Evolutionary conservation across 2,888 invertebrate species (phyloP), one percentile per base, ranked within the genome.

Genomic region (Lasioglossum leucozonium): DNA sequence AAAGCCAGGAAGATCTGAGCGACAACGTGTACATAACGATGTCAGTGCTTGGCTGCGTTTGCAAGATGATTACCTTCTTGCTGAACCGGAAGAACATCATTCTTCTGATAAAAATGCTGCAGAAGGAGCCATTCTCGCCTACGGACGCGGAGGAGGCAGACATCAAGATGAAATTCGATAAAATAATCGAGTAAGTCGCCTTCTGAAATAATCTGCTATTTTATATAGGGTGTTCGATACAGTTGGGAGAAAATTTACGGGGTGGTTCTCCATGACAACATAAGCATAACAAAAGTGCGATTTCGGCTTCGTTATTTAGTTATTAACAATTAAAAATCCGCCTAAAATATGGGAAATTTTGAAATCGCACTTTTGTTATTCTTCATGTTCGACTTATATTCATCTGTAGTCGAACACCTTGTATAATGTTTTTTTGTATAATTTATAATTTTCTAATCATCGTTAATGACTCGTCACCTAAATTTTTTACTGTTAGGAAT

Each of bases 21-120:
- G 58, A 58, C 16, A 88, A 87, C 71, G 78, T 88, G 3, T 91
- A 87, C 40, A 75, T 91, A 51, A 62, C 91, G 13, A 13, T 91
- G 1, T 76, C 87, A 5, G 83, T 88, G 74, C 11, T 89, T 0
- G 72, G 4, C 67, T 71, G 62, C 84, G 84, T 34, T 86, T 72
- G 13, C 58, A 92, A 92, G 79, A 81, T 85, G 40, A 44, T 71
- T 0, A 88, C 58, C 26, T 44, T 92, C n/a, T 44, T 90, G 13
- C 30, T 72, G 5, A 80, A 83, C 22, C 86, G 86, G 8, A 30
- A 72, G 13, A 83, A 67, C 13, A 81, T 88, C 26, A 62, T 34
- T 11, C 34, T 37, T 2, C 55, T 88, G 67, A 69, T 67, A 4
- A 67, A 79, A 0, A 44, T 16, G 3, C 67, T 88, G 4, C 42